phyloP scores from a whole-genome alignment of 30 jellyfish, hydroid and myxozoan species.

The Mastigias papua region DNA sequence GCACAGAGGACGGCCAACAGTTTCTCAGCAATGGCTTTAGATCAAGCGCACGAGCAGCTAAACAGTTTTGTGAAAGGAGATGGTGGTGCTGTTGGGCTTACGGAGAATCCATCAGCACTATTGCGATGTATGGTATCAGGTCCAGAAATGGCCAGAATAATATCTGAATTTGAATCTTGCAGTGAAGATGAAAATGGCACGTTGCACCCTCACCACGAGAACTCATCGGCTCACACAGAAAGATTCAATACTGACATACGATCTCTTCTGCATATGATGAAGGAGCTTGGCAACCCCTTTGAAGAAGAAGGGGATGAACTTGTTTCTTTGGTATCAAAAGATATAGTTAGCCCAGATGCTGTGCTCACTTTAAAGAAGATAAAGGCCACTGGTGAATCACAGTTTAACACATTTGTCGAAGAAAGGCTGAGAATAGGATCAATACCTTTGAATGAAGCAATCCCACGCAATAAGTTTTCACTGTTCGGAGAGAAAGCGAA shows the following conservation, averaged over 20 bases:
- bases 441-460: background rate
- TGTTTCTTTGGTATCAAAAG: constrained; percentile 1
- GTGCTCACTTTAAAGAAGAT: background rate
- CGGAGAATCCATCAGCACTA: constrained; percentile 24
- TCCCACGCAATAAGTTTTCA: constrained; percentile 10
- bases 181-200: background rate
- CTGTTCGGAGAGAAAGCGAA: background rate
- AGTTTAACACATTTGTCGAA: constrained; percentile 1
- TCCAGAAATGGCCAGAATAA: constrained; percentile 33
- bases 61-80: constrained; percentile 36
- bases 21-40: constrained; percentile 35
- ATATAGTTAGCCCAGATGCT: constrained; percentile 2
- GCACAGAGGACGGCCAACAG: background rate
- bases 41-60: constrained; percentile 65
- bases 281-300: constrained; percentile 67
- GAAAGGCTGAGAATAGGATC: constrained; percentile 26
- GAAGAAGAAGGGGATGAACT: too few species aligned
- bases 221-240: constrained; percentile 11
- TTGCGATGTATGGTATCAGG: constrained; percentile 43
- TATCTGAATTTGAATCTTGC: background rate
- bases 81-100: constrained; percentile 62
- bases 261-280: background rate
- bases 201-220: constrained; percentile 58
- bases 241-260: constrained; percentile 14
- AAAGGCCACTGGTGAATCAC: constrained; percentile 12